These are phyloP conservation scores for Hydrotaea diabolus DNA, from an alignment of 2,888 invertebrate genomes.

Conservation along the genomic window DNA sequence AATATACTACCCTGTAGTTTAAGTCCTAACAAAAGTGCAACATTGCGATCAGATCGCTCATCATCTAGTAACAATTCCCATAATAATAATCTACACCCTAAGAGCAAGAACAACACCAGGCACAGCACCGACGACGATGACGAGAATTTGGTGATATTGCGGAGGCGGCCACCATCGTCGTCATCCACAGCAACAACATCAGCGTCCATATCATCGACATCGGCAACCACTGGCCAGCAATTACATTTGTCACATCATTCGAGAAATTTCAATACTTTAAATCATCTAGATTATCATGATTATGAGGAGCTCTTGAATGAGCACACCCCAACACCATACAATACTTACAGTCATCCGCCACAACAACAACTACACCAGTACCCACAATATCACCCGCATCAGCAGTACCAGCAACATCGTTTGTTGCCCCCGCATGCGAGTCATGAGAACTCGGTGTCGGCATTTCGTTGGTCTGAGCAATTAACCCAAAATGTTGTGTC, in stretches of 20 bases:
- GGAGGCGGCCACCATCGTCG: constrained; percentile 51
- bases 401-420: constrained; percentile 30
- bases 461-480: constrained; percentile 76
- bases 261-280: constrained; percentile 46
- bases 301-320: constrained; percentile 41
- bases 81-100: constrained; percentile 21
- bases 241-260: constrained; percentile 11
- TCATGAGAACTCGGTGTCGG: constrained; percentile 33
- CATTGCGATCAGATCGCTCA: constrained; percentile 70
- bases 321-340: not conserved
- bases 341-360: constrained; percentile 7
- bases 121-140: constrained; percentile 39
- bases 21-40: constrained; percentile 67
- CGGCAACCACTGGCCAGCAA: not conserved
- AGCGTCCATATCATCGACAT: not conserved
- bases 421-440: constrained; percentile 23
- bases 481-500: constrained; percentile 74
- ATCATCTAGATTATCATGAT: constrained; percentile 48
- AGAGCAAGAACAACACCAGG: constrained; percentile 63
- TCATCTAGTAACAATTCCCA: constrained; percentile 52
- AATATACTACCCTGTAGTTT: constrained; percentile 64
- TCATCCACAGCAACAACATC: constrained; percentile 41
- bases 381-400: constrained; percentile 22
- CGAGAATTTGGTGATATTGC: constrained; percentile 57
- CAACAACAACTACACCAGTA: constrained; percentile 53